Base-by-base conservation (phyloP, 2,113 vertebrate genomes). In the Hucho hucho region DNA sequence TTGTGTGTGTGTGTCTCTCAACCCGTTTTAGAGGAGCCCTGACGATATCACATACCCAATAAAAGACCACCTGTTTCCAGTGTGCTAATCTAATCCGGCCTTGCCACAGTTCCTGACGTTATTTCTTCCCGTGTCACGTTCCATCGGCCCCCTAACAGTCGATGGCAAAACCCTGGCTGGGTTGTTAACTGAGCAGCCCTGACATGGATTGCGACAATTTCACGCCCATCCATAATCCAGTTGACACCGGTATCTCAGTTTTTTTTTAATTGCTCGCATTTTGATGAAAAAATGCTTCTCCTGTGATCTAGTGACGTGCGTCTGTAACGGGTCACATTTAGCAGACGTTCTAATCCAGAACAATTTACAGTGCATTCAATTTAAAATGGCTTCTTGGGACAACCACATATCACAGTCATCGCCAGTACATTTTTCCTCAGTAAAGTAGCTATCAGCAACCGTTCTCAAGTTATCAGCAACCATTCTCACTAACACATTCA, bases 31-130 rank as follows among this genome's bases (percentile, higher is more conserved):
- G 80, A 82, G 82, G 73, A 79, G 83, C 78, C 81, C 83, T 87
- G 87, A 92, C 91, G 89, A 87, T 89, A 89, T 91, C 89, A 87
- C 74, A 78, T 84, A 84, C 79, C 83, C 90, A 91, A 90, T 93
- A 91, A 92, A 93, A 89, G 87, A 81, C 90, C 93, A 93, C 92
- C 90, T 92, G 92, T 92, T 92, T 87, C 88, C 49, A 78, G 75
- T 84, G 89, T 81, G 76, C 89, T 90, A 91, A 91, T 93, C 87
- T 91, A 93, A 93, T 92, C 88, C 87, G 68, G 83, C 88, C 89
- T 84, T 69, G 82, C 80, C 74, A 58, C 83, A 89, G 83, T 85
- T 87, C 28, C n/a, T 78, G 69, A 78, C 73, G 80, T 75, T 75
- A 81, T 89, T 87, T 84, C 80, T 85, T 83, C 76, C 72, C 81